Percentiles rank a stretch among this genome's conserved stretches.
Conservation (phyloP, 2,113 vertebrate species). For the Collichthys lucidus region DNA sequence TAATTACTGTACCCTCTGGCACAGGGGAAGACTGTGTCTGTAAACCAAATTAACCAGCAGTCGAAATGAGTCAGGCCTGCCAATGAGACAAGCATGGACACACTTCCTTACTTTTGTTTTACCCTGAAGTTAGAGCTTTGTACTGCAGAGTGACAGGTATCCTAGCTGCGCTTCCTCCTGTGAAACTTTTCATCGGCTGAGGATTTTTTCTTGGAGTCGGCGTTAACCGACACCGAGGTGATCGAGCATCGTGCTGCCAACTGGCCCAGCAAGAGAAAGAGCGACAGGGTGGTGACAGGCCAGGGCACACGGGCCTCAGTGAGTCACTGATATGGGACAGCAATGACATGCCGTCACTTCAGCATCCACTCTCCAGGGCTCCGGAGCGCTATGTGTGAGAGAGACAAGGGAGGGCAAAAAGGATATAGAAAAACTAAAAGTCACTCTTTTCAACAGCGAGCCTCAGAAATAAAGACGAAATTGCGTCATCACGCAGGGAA, state of each 20-base stretch:
- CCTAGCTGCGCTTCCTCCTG: conserved; percentile 30
- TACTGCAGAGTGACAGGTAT: conserved; percentile 2
- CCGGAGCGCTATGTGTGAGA: conserved; percentile 43
- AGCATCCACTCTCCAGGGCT: conserved; percentile 69
- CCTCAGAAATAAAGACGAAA: conserved; percentile 11
- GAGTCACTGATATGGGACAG: conserved; percentile 80
- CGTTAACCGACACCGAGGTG: conserved; percentile 54
- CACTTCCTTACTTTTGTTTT: background rate
- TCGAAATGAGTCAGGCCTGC: conserved; percentile 12
- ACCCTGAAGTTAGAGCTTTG: conserved; percentile 7
- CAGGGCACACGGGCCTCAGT: conserved; percentile 73
- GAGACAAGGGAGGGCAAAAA: conserved; percentile 48
- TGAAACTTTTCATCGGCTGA: conserved; percentile 20
- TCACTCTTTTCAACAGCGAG: background rate
- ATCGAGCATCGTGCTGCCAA: conserved; percentile 56
- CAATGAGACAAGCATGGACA: background rate
- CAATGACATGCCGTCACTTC: conserved; percentile 76
- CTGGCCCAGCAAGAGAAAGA: conserved; percentile 61
- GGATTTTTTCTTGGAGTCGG: conserved; percentile 27
- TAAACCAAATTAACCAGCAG: conserved; percentile 36
- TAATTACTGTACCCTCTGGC: conserved; percentile 44
- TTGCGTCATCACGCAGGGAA: background rate
- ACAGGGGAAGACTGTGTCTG: conserved; percentile 6
- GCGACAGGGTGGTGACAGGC: conserved; percentile 77
- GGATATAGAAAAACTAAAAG: background rate